Percentiles rank a stretch among this genome's conserved stretches.
These are phyloP conservation scores for Ariopsis seemanni DNA, from an alignment of 2,113 vertebrate species.

Conservation along the genomic window DNA sequence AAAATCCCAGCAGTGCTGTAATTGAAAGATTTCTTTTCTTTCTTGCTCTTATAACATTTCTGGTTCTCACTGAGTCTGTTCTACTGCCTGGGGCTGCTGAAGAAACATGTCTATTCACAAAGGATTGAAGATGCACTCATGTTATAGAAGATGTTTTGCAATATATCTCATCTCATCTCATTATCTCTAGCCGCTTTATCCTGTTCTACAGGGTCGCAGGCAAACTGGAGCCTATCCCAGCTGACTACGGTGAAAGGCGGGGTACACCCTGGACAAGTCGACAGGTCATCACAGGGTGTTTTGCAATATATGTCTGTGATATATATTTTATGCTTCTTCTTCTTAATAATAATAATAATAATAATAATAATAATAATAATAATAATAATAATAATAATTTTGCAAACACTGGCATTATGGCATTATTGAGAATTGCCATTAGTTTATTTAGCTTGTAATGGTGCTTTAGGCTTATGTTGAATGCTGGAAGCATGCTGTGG, in stretches of 20 bases:
- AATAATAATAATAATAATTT: too few relatives aligned
- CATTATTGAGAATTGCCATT: neutral
- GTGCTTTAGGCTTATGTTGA: neutral
- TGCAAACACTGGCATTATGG: neutral
- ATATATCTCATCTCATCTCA: too few relatives aligned
- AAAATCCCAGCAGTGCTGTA: neutral
- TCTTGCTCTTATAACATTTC: neutral
- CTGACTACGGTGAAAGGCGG: too few relatives aligned
- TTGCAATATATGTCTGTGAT: neutral
- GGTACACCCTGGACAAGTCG: too few relatives aligned
- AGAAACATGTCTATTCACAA: constrained; percentile 12
- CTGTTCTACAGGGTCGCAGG: too few relatives aligned
- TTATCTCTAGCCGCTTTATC: too few relatives aligned
- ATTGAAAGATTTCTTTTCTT: neutral
- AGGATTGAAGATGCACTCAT: neutral
- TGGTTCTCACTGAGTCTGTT: constrained; percentile 25
- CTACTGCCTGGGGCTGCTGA: neutral
- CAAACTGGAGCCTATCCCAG: too few relatives aligned
- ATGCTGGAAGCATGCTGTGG: neutral
- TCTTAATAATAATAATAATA: too few relatives aligned
- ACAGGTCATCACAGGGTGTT: too few relatives aligned
- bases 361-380: too few relatives aligned
- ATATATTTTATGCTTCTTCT: too few relatives aligned
- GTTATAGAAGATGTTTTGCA: neutral
- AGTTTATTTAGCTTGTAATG: neutral